Evolutionary conservation across 2,797 vertebrate genomes (phyloP), one percentile per base, ranked within the genome.

Genomic region (Helicolenus hilgendorfi): DNA sequence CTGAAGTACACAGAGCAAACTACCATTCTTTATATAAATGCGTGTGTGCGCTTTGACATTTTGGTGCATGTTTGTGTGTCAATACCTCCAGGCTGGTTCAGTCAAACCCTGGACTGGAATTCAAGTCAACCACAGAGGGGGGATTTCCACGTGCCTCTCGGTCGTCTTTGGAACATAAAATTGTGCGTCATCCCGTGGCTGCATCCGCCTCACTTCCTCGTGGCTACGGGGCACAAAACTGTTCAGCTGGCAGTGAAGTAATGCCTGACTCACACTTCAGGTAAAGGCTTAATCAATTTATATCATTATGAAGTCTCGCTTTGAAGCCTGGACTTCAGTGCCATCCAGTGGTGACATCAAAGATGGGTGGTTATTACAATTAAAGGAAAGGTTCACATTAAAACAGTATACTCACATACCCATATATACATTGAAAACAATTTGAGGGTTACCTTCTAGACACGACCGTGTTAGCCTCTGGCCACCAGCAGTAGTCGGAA

Each of bases 81-180:
- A 86, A 81, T 92, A 92, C 93, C 95, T 96, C 55, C 76, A 85
- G 94, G 94, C 94, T 90, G 86, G 84, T 92, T 94, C 85, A 94
- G 94, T 95, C 93, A 92, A 96, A 95, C 89, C 86, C 89, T 80
- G 84, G 82, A 89, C 94, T 94, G 95, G 93, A 96, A 95, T 96
- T 95, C 88, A 87, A 93, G 88, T 92, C 74, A 85, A 93, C 93
- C 92, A 91, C 94, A 94, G 84, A 84, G 69, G 85, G 96, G 95
- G 95, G 92, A 96, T 96, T 97, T 97, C 96, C 96, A 96, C 90
- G 93, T 89, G 94, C 95, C 90, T 94, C 88, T 78, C 78, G 77
- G 87, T 80, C 49, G 31, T 88, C 86, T 79, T 81, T 63, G 81
- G 87, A 92, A 85, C 86, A 87, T 86, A 77, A 92, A 91, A 83